Percentiles rank a stretch among this genome's conserved stretches.
Conservation (phyloP, 2,113 vertebrate species). For the Abramis brama region DNA sequence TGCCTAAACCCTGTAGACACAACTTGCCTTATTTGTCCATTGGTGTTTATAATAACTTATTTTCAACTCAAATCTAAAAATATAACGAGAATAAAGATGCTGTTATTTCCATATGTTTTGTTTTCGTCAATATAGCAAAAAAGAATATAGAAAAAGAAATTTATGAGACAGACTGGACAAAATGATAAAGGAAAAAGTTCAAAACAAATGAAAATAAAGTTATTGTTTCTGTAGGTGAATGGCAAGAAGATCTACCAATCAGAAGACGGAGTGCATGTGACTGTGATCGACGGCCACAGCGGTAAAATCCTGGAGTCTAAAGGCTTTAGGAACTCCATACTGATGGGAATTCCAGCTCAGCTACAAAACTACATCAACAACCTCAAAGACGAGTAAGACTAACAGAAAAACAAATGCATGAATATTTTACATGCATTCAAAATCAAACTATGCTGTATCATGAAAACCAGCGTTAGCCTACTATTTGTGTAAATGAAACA, state of each 20-base stretch:
- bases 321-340: constrained; percentile 81
- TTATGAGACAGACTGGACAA: background rate
- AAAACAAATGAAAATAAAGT: background rate
- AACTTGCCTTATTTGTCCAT: too few species aligned
- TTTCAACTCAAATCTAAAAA: too few species aligned
- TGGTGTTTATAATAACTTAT: too few species aligned
- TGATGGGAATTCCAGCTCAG: constrained; percentile 90
- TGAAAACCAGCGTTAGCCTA: background rate
- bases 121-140: too few species aligned
- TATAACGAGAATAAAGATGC: too few species aligned
- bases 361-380: constrained; percentile 83
- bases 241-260: constrained; percentile 79
- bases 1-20: background rate
- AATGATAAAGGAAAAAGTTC: background rate
- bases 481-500: background rate
- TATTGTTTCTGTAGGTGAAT: constrained; percentile 80
- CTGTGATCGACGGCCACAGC: constrained; percentile 81
- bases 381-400: constrained; percentile 83
- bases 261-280: constrained; percentile 88
- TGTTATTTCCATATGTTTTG: too few species aligned
- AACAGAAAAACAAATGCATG: background rate
- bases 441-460: background rate
- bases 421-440: background rate
- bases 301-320: constrained; percentile 83
- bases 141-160: background rate